Conservation (phyloP, 2,888 invertebrate genomes). For the Gisinianus flammeolus region DNA sequence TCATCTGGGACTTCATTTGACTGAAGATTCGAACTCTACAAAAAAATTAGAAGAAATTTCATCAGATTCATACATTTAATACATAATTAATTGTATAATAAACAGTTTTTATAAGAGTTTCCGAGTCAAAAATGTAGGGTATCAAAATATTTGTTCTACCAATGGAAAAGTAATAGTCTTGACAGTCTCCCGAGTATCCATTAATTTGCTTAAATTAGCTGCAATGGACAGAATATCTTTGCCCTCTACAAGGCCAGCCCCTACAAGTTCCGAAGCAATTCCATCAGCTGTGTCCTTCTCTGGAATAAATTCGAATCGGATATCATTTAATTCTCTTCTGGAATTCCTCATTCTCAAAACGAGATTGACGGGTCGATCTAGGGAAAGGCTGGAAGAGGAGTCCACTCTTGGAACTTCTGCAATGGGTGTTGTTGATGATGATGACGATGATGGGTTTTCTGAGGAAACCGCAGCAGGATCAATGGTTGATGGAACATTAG, state of each 20-base stretch:
- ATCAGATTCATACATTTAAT: not conserved
- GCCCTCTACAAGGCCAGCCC: constrained; percentile 91
- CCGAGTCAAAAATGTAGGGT: not conserved
- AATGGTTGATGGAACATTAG: not conserved
- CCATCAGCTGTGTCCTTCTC: constrained; percentile 91
- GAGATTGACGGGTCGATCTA: constrained; percentile 71
- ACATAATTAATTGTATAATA: not conserved
- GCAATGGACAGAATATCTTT: constrained; percentile 92
- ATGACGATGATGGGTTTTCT: not conserved
- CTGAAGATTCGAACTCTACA: constrained; percentile 71
- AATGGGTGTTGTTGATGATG: not conserved
- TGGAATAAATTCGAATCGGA: constrained; percentile 92
- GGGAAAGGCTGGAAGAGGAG: constrained; percentile 6
- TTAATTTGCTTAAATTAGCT: constrained; percentile 86
- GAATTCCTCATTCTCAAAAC: constrained; percentile 90
- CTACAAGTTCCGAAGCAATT: constrained; percentile 91
- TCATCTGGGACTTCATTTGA: constrained; percentile 88
- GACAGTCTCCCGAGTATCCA: constrained; percentile 70
- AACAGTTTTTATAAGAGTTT: not conserved
- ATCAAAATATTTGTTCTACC: constrained; percentile 64
- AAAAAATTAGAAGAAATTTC: constrained; percentile 48
- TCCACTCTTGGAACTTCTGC: constrained; percentile 45
- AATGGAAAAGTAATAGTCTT: constrained; percentile 81
- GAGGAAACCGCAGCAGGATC: not conserved
- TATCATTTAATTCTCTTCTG: constrained; percentile 91